Percentiles rank a stretch among this genome's conserved stretches.
Conservation (phyloP, 2,797 vertebrate species). For the Craterocephalus amniculus region DNA sequence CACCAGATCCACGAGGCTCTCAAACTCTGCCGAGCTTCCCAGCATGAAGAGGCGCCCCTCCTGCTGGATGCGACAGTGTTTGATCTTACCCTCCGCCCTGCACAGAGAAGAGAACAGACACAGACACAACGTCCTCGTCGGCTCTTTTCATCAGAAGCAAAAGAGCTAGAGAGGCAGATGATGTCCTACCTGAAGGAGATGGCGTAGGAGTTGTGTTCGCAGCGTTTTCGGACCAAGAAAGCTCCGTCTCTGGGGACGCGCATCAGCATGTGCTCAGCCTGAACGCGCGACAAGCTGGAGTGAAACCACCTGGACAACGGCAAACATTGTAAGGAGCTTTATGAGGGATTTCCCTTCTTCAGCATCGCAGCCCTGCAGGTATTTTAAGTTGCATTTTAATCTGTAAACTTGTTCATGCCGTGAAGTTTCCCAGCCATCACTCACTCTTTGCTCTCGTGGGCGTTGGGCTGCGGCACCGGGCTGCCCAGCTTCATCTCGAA, state of each 20-base stretch:
- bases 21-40: conserved; percentile 92
- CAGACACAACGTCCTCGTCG: too few relatives aligned
- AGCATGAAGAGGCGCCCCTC: conserved; percentile 93
- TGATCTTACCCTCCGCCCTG: conserved; percentile 97
- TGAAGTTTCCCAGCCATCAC: conserved; percentile 38
- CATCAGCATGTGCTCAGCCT: conserved; percentile 98
- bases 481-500: conserved; percentile 96
- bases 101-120: too few relatives aligned
- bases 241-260: conserved; percentile 94
- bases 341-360: too few relatives aligned
- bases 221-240: conserved; percentile 94
- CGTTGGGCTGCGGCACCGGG: conserved; percentile 95
- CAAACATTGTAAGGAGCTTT: too few relatives aligned
- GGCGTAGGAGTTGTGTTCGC: conserved; percentile 92
- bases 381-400: not conserved
- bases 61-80: conserved; percentile 96
- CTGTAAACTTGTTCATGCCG: not conserved
- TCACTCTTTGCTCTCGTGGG: conserved; percentile 97
- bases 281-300: conserved; percentile 89
- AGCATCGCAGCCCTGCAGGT: too few relatives aligned
- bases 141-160: not conserved
- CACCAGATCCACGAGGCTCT: conserved; percentile 94
- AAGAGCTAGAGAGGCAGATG: not conserved
- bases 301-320: conserved; percentile 91
- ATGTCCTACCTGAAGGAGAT: conserved; percentile 92